These are phyloP conservation scores for Lutjanus erythropterus DNA, from an alignment of 2,113 vertebrate genomes.

Conservation along the genomic window DNA sequence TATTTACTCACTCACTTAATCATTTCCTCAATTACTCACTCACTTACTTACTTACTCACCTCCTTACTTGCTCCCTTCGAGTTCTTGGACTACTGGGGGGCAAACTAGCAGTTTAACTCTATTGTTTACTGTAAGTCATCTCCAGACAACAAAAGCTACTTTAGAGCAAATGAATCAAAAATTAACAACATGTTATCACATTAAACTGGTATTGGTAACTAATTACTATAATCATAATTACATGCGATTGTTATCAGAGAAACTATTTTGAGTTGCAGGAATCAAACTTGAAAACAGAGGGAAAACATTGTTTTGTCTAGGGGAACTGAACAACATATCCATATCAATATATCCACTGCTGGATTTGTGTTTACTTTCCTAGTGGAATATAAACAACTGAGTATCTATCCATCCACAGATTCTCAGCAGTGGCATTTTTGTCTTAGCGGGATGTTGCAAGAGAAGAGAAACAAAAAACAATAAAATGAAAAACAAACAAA, in stretches of 20 bases:
- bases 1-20: neutral
- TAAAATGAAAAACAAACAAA: neutral
- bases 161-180: neutral
- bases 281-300: neutral
- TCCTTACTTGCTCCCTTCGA: neutral
- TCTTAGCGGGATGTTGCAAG: neutral
- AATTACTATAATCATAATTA: neutral
- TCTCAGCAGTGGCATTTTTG: neutral
- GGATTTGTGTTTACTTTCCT: neutral
- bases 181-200: neutral
- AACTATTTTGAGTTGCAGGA: neutral
- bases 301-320: neutral
- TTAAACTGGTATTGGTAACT: neutral
- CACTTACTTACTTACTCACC: neutral
- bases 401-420: neutral
- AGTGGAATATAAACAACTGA: neutral
- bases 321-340: neutral
- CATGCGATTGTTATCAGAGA: neutral
- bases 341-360: no score
- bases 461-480: neutral
- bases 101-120: neutral
- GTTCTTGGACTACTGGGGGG: neutral
- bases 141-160: neutral
- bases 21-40: no score
- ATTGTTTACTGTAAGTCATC: neutral